Evolutionary conservation across 2,888 invertebrate genomes (phyloP).

Genomic region (Exephanes ischioxanthus): DNA sequence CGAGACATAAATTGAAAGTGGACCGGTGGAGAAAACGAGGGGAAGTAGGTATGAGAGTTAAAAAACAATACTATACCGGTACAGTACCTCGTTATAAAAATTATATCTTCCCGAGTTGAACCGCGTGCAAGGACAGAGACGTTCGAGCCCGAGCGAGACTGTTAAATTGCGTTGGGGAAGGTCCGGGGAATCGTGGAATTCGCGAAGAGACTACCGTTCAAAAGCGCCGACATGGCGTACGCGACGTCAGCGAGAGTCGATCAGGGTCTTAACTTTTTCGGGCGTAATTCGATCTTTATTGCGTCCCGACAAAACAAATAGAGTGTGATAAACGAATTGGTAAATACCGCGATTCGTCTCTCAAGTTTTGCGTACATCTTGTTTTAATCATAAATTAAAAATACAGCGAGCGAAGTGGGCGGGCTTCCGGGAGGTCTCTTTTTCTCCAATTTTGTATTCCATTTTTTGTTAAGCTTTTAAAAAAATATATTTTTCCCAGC

Average conservation of each 20-base stretch:
- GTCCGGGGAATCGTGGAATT: constrained; percentile 60
- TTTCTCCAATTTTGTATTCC: background rate
- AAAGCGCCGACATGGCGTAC: constrained; percentile 15
- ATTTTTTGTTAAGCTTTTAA: background rate
- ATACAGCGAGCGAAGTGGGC: background rate
- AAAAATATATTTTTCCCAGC: constrained; percentile 9
- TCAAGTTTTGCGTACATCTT: background rate
- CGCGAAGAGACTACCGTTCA: background rate
- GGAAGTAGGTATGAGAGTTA: constrained; percentile 19
- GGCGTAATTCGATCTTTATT: constrained; percentile 6
- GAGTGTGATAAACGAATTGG: background rate
- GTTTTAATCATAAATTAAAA: background rate
- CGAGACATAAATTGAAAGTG: constrained; percentile 54
- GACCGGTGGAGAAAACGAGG: constrained; percentile 36
- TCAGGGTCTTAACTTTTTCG: background rate
- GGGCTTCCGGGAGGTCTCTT: background rate
- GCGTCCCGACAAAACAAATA: background rate
- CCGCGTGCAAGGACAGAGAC: constrained; percentile 42
- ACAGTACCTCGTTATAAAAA: constrained; percentile 32
- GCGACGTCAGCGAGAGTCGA: background rate
- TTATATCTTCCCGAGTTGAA: constrained; percentile 52
- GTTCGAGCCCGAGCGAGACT: constrained; percentile 26
- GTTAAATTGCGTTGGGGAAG: constrained; percentile 63
- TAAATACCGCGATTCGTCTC: background rate
- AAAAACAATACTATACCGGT: background rate